phyloP scores from a whole-genome alignment of 2,888 invertebrate species.

The Listrodromus nycthemerus region DNA sequence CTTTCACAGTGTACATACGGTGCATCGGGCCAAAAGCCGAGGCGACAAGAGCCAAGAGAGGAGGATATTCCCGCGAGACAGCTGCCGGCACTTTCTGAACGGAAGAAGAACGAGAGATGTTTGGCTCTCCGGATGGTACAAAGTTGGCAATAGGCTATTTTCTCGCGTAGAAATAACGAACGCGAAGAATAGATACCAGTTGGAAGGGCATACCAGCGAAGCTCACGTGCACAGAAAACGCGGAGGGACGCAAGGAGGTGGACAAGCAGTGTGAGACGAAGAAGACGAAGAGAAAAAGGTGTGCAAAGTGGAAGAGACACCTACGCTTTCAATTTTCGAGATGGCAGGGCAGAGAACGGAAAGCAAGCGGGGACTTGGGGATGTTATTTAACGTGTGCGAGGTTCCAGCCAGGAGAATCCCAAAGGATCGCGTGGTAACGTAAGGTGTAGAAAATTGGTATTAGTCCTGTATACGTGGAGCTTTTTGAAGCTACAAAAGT shows the following conservation, averaged over 20 bases:
- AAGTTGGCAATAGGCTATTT: conserved; percentile 14
- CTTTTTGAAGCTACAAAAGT: conserved; percentile 57
- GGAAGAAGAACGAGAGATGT: conserved; percentile 32
- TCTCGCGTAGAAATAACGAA: conserved; percentile 8
- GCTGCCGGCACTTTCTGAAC: conserved; percentile 41
- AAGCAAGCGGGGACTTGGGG: conserved; percentile 43
- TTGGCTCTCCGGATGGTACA: conserved; percentile 28
- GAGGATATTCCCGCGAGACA: conserved; percentile 49
- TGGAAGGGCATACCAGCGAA: conserved; percentile 8
- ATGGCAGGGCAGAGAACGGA: conserved; percentile 51
- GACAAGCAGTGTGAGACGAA: conserved; percentile 28
- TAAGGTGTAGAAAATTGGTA: conserved; percentile 29
- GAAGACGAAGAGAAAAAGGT: conserved; percentile 30
- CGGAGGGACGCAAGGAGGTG: not conserved
- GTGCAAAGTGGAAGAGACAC: conserved; percentile 71
- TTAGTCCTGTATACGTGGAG: conserved; percentile 50
- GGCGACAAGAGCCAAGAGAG: conserved; percentile 51
- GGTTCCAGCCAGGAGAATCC: conserved; percentile 26
- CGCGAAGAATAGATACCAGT: conserved; percentile 10
- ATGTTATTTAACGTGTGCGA: conserved; percentile 2
- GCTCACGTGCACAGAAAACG: not conserved
- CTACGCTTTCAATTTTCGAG: conserved; percentile 74
- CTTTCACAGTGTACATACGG: conserved; percentile 64
- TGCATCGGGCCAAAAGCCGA: conserved; percentile 42
- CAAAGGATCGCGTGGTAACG: conserved; percentile 29